Conservation (phyloP, 2,113 vertebrate genomes). For the Machaerirhynchus nigripectus region DNA sequence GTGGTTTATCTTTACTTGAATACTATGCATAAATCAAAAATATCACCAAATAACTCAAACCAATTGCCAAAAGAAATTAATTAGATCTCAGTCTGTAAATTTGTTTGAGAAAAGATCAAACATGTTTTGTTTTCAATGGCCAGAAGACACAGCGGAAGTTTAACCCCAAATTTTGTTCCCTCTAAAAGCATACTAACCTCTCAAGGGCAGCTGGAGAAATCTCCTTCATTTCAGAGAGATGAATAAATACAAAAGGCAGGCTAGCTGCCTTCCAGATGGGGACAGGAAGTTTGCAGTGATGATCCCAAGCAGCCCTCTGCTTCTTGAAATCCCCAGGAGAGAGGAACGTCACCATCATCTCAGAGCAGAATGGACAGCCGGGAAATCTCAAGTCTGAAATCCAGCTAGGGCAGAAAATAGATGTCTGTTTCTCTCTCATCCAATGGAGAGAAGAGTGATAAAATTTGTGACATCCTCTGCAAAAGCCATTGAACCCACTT, state of each 20-base stretch:
- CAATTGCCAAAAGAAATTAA: neutral
- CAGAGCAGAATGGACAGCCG: neutral
- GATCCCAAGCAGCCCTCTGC: neutral
- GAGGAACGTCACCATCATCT: neutral
- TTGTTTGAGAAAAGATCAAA: neutral
- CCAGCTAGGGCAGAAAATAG: neutral
- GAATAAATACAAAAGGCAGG: conserved; percentile 17
- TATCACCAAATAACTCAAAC: neutral
- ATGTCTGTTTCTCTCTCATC: neutral
- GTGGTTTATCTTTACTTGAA: neutral
- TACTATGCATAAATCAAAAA: neutral
- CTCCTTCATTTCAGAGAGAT: conserved; percentile 13
- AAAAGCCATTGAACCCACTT: neutral
- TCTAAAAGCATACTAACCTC: neutral
- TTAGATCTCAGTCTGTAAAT: neutral
- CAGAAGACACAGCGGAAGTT: neutral
- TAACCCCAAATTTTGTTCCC: neutral
- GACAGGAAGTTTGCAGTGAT: neutral
- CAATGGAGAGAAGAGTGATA: neutral
- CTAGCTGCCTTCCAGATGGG: conserved; percentile 52
- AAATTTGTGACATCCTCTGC: neutral
- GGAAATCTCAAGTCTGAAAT: neutral
- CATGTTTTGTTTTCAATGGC: neutral
- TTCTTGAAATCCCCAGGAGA: neutral
- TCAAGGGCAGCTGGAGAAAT: conserved; percentile 2